phyloP scores from a whole-genome alignment of 2,888 invertebrate genomes.

The Ceriagrion tenellum region DNA sequence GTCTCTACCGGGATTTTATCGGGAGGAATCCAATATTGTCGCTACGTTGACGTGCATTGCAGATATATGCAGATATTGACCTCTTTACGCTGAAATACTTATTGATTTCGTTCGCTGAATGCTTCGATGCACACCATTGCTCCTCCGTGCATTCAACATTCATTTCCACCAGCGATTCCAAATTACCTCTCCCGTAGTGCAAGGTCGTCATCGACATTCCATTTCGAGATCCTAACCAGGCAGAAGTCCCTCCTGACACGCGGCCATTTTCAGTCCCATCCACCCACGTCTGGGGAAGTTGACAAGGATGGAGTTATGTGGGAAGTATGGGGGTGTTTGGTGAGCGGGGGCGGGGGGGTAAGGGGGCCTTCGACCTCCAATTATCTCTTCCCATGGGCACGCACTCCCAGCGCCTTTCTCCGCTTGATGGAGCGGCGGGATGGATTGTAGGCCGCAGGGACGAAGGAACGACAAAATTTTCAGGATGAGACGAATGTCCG shows the following conservation, averaged over 20 bases:
- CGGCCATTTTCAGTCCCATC: neutral
- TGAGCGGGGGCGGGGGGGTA: neutral
- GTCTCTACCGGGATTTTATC: no score
- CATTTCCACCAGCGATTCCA: no score
- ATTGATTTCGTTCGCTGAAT: no score
- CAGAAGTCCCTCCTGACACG: neutral
- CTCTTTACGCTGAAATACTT: no score
- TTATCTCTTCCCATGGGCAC: neutral
- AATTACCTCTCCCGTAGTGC: no score
- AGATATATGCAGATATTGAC: no score
- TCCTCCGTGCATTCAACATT: no score
- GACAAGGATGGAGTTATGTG: neutral
- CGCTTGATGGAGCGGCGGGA: neutral
- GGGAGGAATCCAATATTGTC: no score
- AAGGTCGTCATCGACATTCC: neutral
- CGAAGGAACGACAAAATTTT: neutral
- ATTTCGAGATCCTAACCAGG: neutral
- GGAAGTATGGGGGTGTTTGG: neutral
- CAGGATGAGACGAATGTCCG: neutral
- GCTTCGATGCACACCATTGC: no score
- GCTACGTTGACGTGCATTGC: no score
- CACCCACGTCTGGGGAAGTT: neutral
- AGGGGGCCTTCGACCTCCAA: constrained; percentile 12
- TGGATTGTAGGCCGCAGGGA: neutral
- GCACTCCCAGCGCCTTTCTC: neutral